A percentile compares a stretch with the other conserved stretches of the same genome.
Evolutionary conservation across 2,113 vertebrate species (phyloP).

Genomic region (Notarius quadriscutis): DNA sequence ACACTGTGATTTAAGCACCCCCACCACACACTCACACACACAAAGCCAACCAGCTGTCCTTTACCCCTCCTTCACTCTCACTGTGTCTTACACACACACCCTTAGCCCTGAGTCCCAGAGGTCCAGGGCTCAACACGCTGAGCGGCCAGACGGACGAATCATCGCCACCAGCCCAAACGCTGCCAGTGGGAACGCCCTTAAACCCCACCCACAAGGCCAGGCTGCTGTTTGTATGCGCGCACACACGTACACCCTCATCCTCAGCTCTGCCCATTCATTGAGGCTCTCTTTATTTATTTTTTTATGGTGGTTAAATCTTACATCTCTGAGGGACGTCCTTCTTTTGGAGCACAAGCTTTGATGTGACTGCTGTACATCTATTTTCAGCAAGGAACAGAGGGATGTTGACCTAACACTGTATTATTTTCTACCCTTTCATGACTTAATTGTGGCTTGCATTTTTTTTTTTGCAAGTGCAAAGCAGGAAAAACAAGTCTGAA

Average conservation of each 20-base stretch:
- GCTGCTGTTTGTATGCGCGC: slow-evolving; percentile 35
- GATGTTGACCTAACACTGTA: slow-evolving; percentile 5
- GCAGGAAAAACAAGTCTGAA: slow-evolving; percentile 29
- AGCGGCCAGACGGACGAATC: background rate
- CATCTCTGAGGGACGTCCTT: slow-evolving; percentile 8
- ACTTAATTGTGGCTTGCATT: slow-evolving; percentile 30
- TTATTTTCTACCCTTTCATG: slow-evolving; percentile 36
- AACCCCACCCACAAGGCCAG: slow-evolving; percentile 47
- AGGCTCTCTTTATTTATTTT: slow-evolving; percentile 35
- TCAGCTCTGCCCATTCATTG: slow-evolving; percentile 47
- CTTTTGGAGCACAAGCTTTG: slow-evolving; percentile 24
- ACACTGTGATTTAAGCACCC: slow-evolving; percentile 66
- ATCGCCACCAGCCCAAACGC: slow-evolving; percentile 16
- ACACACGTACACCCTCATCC: slow-evolving; percentile 9
- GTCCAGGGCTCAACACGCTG: slow-evolving; percentile 16
- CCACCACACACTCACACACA: slow-evolving; percentile 26
- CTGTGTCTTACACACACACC: slow-evolving; percentile 58
- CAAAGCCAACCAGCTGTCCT: slow-evolving; percentile 70
- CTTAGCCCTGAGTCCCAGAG: slow-evolving; percentile 49
- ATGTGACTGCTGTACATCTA: slow-evolving; percentile 30
- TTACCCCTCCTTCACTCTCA: slow-evolving; percentile 52
- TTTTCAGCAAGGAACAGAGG: slow-evolving; percentile 22
- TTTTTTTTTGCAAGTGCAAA: slow-evolving; percentile 25
- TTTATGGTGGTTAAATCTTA: slow-evolving; percentile 35
- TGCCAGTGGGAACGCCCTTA: slow-evolving; percentile 45